Percentiles rank a stretch among this genome's conserved stretches.
Evolutionary conservation across 2,888 invertebrate species (phyloP).

Genomic region (Coenonympha glycerion): DNA sequence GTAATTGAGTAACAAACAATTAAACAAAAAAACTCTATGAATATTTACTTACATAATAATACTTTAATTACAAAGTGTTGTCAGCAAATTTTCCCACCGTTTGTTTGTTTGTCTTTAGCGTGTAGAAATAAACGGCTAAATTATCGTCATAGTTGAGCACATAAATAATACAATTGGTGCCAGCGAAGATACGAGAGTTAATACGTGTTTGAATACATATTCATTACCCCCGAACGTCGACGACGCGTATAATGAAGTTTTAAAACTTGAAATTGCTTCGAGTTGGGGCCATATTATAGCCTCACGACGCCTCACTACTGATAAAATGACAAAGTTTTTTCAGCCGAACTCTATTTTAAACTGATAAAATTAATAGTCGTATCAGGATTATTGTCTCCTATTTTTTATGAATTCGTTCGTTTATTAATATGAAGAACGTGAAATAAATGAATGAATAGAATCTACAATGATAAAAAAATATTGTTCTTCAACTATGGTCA

Average conservation of each 20-base stretch:
- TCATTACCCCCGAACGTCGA: conserved; percentile 59
- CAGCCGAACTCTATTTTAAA: not conserved
- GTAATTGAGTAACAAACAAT: no score
- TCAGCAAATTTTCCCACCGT: no score
- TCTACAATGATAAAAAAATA: no score
- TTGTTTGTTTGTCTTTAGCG: no score
- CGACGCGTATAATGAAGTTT: conserved; percentile 66
- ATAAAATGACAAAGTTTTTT: conserved; percentile 1
- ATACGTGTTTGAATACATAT: conserved; percentile 6
- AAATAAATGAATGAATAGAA: no score
- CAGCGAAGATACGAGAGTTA: not conserved
- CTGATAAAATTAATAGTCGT: not conserved
- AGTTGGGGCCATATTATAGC: conserved; percentile 2
- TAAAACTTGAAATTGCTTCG: conserved; percentile 63
- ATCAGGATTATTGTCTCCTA: no score
- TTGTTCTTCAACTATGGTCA: no score
- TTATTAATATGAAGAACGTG: no score
- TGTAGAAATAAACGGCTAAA: not conserved
- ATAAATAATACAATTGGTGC: not conserved
- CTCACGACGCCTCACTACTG: not conserved
- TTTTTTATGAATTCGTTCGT: no score
- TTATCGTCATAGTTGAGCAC: not conserved
- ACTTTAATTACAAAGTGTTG: no score
- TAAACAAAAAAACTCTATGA: no score
- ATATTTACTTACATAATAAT: no score